Evolutionary conservation across 2,888 invertebrate species (phyloP).

Genomic region (Ecliptopera silaceata): DNA sequence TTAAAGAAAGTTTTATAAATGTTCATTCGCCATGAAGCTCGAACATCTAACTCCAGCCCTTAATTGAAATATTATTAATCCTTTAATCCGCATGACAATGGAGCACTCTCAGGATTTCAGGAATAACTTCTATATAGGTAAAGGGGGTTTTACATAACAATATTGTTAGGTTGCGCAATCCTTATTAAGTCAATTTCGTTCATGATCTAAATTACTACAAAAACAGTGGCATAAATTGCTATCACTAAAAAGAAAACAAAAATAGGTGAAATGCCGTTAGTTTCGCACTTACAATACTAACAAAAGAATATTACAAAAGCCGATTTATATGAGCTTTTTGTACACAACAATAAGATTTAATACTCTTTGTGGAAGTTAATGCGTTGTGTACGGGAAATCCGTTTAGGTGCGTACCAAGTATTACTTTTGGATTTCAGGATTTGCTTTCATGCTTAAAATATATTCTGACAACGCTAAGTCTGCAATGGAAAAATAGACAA

Average conservation of each 20-base stretch:
- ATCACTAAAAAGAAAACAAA: too few relatives aligned
- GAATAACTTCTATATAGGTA: not conserved
- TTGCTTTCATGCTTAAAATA: constrained; percentile 8
- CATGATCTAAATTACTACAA: too few relatives aligned
- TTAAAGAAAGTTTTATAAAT: constrained; percentile 34
- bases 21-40: constrained; percentile 13
- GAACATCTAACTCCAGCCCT: constrained; percentile 25
- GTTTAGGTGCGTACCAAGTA: constrained; percentile 19
- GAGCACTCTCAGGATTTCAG: constrained; percentile 14
- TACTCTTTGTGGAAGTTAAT: constrained; percentile 33
- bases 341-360: constrained; percentile 28
- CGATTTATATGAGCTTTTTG: constrained; percentile 26
- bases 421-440: constrained; percentile 8
- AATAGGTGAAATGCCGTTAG: too few relatives aligned
- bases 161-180: not conserved
- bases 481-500: too few relatives aligned
- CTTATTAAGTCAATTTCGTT: too few relatives aligned
- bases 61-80: constrained; percentile 37
- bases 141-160: not conserved
- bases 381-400: constrained; percentile 31
- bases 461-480: not conserved
- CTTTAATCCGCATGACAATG: constrained; percentile 27
- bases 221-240: too few relatives aligned
- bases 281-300: too few relatives aligned
- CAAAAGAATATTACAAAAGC: too few relatives aligned